Percentiles rank a stretch among this genome's conserved stretches.
Conservation (phyloP, 1,140 invertebrate species). For the Dendrolimus punctatus region DNA sequence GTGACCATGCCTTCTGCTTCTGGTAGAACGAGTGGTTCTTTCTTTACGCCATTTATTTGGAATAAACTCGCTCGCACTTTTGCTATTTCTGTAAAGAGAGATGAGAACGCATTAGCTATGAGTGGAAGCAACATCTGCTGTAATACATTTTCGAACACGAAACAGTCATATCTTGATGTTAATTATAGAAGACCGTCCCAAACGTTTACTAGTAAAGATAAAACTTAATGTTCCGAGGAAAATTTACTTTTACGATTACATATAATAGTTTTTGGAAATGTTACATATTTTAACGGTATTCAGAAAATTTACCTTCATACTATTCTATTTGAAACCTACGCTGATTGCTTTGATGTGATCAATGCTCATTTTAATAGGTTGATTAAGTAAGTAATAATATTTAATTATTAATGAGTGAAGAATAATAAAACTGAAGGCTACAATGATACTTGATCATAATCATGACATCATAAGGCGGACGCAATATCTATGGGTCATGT, state of each 20-base stretch:
- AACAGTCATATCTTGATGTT: constrained; percentile 35
- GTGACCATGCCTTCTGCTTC: constrained; percentile 93
- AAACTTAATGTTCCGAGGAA: constrained; percentile 42
- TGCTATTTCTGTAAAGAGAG: constrained; percentile 94
- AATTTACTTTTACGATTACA: constrained; percentile 20
- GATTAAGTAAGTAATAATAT: constrained; percentile 9
- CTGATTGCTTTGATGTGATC: constrained; percentile 2
- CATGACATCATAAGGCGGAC: constrained; percentile 36
- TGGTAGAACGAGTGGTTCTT: constrained; percentile 93
- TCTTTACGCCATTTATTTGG: constrained; percentile 97
- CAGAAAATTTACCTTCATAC: not conserved
- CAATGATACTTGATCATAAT: constrained; percentile 9
- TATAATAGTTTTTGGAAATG: constrained; percentile 11
- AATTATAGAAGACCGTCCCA: constrained; percentile 38
- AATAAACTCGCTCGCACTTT: constrained; percentile 97
- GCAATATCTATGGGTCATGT: constrained; percentile 30
- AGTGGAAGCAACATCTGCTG: constrained; percentile 24
- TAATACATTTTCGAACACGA: constrained; percentile 37
- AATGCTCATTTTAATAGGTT: constrained; percentile 1
- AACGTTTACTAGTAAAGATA: constrained; percentile 37
- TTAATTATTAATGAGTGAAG: constrained; percentile 9
- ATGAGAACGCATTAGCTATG: constrained; percentile 32
- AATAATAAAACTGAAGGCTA: constrained; percentile 13
- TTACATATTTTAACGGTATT: constrained; percentile 6
- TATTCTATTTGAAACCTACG: constrained; percentile 2